phyloP scores from a whole-genome alignment of 2,888 invertebrate genomes.

The Cordylochernes scorpioides region DNA sequence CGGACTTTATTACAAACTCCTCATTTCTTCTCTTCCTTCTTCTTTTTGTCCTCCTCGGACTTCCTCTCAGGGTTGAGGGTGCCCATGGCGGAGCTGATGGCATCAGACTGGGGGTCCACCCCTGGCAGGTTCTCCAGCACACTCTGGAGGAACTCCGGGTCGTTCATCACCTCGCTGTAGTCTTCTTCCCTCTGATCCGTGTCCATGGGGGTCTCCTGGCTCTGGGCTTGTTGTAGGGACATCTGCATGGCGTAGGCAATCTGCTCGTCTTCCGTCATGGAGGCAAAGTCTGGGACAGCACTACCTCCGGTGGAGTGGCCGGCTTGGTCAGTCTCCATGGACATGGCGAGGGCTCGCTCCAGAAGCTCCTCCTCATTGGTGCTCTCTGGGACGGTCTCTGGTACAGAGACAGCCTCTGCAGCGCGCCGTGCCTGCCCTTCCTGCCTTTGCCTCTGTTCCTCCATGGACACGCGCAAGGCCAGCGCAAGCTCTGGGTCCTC shows the following conservation, averaged over 20 bases:
- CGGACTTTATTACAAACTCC: no score
- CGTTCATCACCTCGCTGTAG: conserved; percentile 77
- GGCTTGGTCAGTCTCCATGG: conserved; percentile 33
- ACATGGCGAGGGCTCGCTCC: conserved; percentile 73
- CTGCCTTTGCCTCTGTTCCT: conserved; percentile 72
- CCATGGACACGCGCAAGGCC: conserved; percentile 73
- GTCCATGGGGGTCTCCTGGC: conserved; percentile 2
- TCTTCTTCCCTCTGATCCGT: conserved; percentile 33
- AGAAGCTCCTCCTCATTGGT: conserved; percentile 51
- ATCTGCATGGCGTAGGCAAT: conserved; percentile 97
- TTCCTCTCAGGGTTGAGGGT: no score
- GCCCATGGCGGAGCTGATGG: conserved; percentile 23
- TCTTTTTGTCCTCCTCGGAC: no score
- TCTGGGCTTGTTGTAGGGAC: conserved; percentile 61
- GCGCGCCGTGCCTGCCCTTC: conserved; percentile 64
- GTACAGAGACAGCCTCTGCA: no score
- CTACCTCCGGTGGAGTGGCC: conserved; percentile 14
- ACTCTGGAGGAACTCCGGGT: conserved; percentile 69
- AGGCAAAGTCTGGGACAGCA: conserved; percentile 43
- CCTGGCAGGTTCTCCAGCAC: conserved; percentile 79
- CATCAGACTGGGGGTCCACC: conserved; percentile 44
- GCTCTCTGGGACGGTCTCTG: conserved; percentile 4
- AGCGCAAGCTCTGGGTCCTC: conserved; percentile 96
- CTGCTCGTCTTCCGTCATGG: conserved; percentile 96
- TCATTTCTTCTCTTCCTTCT: no score